Base-by-base conservation (phyloP, 2,797 vertebrate genomes). In the Acrocephalus scirpaceus region DNA sequence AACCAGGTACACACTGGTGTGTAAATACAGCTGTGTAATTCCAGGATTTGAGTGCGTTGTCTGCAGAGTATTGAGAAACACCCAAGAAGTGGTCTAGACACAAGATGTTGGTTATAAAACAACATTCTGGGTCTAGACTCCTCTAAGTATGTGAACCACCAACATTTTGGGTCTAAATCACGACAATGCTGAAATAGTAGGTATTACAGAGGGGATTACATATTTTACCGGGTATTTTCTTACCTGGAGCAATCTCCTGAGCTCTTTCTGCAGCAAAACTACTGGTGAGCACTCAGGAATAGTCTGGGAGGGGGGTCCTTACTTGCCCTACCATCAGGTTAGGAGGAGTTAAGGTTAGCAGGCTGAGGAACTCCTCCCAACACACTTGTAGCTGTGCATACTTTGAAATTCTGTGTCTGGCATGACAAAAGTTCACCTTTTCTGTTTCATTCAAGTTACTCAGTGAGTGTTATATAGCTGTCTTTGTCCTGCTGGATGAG, bases 1-100 rank as follows among this genome's bases (percentile, higher is more conserved):
- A 71, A 5, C 8, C 0, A 2, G 3, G 5, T 58, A 30, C n/a
- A 73, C 36, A 32, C 9, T 4, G 13, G 9, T 65, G 15, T 1
- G 2, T 19, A 81, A 71, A 86, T 48, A 74, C 3, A 17, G 19
- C 11, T 11, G 32, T 50, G 8, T 30, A 78, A 48, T 23, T 74
- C 8, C 1, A 1, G 27, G 20, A 77, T 5, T 4, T 13, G 8
- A 53, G 26, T 61, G 8, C 57, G 20, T 21, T 57, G 3, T 67
- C 23, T 69, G 36, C 27, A 62, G 38, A 65, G 18, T 50, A 66
- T 10, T 50, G 11, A 38, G 38, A 38, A 38, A 38, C 38, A 38
- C 14, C 27, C 38, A 61, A 66, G 20, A 64, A 66, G 29, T 48
- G 45, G 21, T 23, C 48, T 83, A 77, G 20, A 69, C 16, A n/a